A percentile compares a stretch with the other conserved stretches of the same genome.
These are phyloP conservation scores for Andrena cerasifolii DNA, from an alignment of 1,140 invertebrate genomes.

Conservation along the genomic window DNA sequence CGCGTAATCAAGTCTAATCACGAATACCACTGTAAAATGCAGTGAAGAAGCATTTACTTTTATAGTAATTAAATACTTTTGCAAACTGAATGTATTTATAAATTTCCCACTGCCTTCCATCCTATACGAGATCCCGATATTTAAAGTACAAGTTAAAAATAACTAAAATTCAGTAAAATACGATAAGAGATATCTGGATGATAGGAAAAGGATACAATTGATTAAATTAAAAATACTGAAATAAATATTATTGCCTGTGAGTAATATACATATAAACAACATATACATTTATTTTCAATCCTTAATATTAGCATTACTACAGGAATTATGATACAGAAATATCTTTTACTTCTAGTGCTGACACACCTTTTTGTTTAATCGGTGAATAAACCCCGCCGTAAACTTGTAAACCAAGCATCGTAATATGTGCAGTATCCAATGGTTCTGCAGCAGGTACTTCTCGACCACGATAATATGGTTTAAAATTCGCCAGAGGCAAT, in stretches of 20 bases:
- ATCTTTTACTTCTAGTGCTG: slow-evolving; percentile 85
- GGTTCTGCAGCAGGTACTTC: slow-evolving; percentile 83
- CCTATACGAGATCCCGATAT: neutral
- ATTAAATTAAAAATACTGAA: neutral
- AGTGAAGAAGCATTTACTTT: neutral
- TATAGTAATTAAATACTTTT: slow-evolving; percentile 8
- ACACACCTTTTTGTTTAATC: slow-evolving; percentile 86
- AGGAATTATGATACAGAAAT: slow-evolving; percentile 63
- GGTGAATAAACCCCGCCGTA: slow-evolving; percentile 87
- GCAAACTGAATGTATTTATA: neutral
- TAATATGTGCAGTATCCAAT: slow-evolving; percentile 84
- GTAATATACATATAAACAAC: neutral
- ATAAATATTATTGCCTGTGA: neutral
- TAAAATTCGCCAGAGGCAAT: slow-evolving; percentile 84
- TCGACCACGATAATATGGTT: slow-evolving; percentile 85
- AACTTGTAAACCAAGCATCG: slow-evolving; percentile 86
- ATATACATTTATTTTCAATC: neutral
- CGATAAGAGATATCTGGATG: no score
- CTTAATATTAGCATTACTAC: slow-evolving; percentile 6
- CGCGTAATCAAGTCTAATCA: neutral
- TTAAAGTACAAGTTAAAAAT: neutral
- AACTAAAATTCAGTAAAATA: neutral
- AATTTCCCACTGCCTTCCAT: neutral
- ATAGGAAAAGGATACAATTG: neutral
- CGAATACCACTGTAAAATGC: neutral